Evolutionary conservation across 2,113 vertebrate species (phyloP), one percentile per base, ranked within the genome.

Genomic region (Promerops cafer): DNA sequence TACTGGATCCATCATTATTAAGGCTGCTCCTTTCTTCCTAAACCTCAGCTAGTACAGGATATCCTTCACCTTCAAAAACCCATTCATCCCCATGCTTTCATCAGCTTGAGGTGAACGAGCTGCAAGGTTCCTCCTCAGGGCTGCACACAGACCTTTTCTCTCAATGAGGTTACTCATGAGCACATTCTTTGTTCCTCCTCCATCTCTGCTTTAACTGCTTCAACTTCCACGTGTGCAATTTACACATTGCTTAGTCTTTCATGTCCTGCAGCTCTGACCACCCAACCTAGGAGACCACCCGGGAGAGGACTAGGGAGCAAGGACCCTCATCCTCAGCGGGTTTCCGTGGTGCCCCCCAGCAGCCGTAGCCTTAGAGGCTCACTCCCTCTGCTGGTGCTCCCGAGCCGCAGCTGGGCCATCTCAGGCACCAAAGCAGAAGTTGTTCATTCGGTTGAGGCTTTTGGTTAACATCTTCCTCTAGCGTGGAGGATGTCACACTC

Each of bases 311-410:
- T 13, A 44, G 44, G n/a, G 70, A 71, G 68, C 40, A 74, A 31
- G 61, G 69, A 40, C 50, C 40, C 52, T 52, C 9, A 24, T 7
- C 28, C 65, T 57, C 31, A 10, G 56, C 0, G 0, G 17, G 42
- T 37, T 89, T 78, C 27, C 18, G 5, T 23, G 49, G 24, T 10
- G 37, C 31, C 52, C 26, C 21, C 50, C 65, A 45, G 68, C 26
- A 49, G 57, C 83, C 10, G 20, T 1, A 89, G 89, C 72, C 91
- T 84, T 70, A 52, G 95, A 94, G 80, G 79, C 94, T 96, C 95
- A 90, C 97, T 96, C 95, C 93, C 96, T 95, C 96, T 96, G 93
- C 89, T 97, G 94, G 94, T 68, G 65, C 80, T 81, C 78, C 75
- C 2, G 28, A 78, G 83, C 68, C 2, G 78, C 79, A 44, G 72